Conservation (phyloP, 2,888 invertebrate genomes). For the Patella pellucida region DNA sequence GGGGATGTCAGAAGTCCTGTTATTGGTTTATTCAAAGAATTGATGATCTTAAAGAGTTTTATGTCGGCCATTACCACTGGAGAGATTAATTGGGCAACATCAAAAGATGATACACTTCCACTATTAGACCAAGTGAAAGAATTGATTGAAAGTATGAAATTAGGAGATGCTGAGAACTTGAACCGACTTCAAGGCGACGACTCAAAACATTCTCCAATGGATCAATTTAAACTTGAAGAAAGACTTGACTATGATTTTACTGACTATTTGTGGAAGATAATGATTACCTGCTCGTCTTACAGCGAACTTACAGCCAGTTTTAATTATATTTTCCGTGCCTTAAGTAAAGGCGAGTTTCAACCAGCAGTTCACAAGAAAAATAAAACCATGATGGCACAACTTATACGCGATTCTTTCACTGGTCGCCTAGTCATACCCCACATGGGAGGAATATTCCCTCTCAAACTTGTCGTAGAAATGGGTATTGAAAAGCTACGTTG, state of each 20-base stretch:
- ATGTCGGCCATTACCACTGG: slow-evolving; percentile 44
- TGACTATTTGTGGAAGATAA: slow-evolving; percentile 57
- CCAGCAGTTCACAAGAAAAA: slow-evolving; percentile 59
- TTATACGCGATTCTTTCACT: slow-evolving; percentile 58
- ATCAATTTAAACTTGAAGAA: slow-evolving; percentile 36
- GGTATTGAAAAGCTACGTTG: slow-evolving; percentile 59
- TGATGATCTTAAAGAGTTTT: slow-evolving; percentile 40
- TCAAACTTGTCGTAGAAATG: slow-evolving; percentile 59
- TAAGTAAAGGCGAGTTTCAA: slow-evolving; percentile 53
- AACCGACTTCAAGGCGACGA: slow-evolving; percentile 33
- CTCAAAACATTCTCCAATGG: slow-evolving; percentile 24
- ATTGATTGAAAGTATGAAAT: slow-evolving; percentile 43
- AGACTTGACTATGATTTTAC: slow-evolving; percentile 56
- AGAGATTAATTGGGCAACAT: slow-evolving; percentile 51
- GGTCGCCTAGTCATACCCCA: slow-evolving; percentile 49
- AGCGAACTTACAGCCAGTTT: slow-evolving; percentile 49
- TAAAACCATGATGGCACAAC: slow-evolving; percentile 56
- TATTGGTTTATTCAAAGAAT: slow-evolving; percentile 44
- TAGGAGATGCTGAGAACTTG: slow-evolving; percentile 42
- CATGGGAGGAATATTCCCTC: slow-evolving; percentile 49
- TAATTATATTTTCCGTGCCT: slow-evolving; percentile 43
- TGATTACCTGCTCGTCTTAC: slow-evolving; percentile 49
- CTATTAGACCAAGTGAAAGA: slow-evolving; percentile 42
- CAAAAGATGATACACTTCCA: slow-evolving; percentile 31
- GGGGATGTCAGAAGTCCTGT: slow-evolving; percentile 47